Conservation (phyloP, 2,888 invertebrate genomes). For the Calameuta idolon region DNA sequence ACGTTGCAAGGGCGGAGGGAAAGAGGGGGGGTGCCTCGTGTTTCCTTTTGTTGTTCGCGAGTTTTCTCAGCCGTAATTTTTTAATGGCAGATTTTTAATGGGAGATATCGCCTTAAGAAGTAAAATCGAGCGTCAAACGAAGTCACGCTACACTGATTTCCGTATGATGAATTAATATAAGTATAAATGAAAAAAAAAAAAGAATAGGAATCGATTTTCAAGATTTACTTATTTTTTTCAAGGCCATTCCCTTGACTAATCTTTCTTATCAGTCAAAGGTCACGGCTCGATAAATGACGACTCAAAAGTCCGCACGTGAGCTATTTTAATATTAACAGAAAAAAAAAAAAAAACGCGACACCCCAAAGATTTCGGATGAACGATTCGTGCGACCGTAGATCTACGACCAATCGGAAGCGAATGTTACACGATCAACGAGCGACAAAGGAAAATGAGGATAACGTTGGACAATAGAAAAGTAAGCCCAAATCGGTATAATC, state of each 20-base stretch:
- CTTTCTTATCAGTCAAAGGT: not conserved
- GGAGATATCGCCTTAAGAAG: not conserved
- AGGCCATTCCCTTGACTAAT: not conserved
- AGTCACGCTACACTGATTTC: not conserved
- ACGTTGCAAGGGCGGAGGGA: too few relatives aligned
- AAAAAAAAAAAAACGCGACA: not conserved
- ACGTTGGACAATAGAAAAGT: not conserved
- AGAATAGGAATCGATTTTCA: not conserved
- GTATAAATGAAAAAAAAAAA: not conserved
- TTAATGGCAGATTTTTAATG: not conserved
- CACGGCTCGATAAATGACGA: not conserved
- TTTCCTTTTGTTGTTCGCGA: not conserved
- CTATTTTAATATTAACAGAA: not conserved
- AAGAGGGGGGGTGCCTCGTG: too few relatives aligned
- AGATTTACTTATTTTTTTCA: not conserved
- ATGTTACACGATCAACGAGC: not conserved
- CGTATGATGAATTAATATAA: not conserved
- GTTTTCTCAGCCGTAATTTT: not conserved
- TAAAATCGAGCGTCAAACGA: not conserved
- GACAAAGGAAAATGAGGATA: not conserved
- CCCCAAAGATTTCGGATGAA: not conserved
- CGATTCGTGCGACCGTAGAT: not conserved
- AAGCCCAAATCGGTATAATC: not conserved
- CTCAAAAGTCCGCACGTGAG: not conserved
- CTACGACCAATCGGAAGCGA: not conserved